Evolutionary conservation across 37 sponge, comb jelly and placozoan genomes (phyloP).

Genomic region (Mnemiopsis leidyi): DNA sequence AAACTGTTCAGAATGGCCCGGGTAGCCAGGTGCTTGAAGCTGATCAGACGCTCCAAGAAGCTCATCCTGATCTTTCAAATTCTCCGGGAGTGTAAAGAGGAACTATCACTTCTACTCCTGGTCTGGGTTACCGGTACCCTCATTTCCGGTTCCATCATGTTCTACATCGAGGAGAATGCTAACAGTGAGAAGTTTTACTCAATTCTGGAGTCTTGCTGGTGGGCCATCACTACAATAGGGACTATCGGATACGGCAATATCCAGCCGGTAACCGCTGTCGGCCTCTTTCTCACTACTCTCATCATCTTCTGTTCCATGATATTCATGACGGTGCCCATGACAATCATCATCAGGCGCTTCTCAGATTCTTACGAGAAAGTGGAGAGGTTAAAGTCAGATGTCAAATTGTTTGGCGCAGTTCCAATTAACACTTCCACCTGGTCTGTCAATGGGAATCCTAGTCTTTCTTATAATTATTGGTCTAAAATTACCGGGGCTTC

Average conservation of each 20-base stretch:
- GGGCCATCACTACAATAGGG: constrained; percentile 45
- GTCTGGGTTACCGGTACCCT: constrained; percentile 16
- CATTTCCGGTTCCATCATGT: constrained; percentile 6
- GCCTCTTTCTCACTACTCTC: neutral
- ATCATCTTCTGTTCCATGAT: constrained; percentile 61
- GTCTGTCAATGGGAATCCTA: neutral
- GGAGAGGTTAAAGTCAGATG: neutral
- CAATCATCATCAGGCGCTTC: constrained; percentile 25
- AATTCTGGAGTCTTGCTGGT: constrained; percentile 48
- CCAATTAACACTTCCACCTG: neutral
- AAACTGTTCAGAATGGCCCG: constrained; percentile 39
- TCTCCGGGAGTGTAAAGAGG: constrained; percentile 21
- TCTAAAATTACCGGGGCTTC: neutral
- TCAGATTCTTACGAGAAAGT: constrained; percentile 22
- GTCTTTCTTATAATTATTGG: neutral
- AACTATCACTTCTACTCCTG: constrained; percentile 9
- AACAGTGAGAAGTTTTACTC: constrained; percentile 25
- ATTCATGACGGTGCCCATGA: constrained; percentile 58
- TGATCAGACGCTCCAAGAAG: constrained; percentile 27
- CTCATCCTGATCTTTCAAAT: constrained; percentile 34
- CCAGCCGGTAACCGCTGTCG: neutral
- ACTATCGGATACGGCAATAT: constrained; percentile 54
- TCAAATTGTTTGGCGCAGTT: neutral
- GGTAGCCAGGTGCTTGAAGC: constrained; percentile 48
- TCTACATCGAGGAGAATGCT: neutral